Evolutionary conservation across 1,140 invertebrate genomes (phyloP).

Genomic region (Sipha flava): DNA sequence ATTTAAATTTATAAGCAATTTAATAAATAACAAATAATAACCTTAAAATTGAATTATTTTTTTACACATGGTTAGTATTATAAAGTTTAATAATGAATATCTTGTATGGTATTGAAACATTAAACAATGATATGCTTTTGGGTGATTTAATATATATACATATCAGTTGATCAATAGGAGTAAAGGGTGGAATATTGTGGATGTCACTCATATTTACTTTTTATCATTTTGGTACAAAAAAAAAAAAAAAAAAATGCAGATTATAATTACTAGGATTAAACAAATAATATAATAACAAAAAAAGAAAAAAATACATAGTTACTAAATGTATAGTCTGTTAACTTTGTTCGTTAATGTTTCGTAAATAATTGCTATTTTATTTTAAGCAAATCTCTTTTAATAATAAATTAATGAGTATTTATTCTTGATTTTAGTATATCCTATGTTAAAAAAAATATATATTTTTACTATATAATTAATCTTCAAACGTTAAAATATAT

Average conservation of each 20-base stretch:
- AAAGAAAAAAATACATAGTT: not conserved
- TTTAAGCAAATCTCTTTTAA: not conserved
- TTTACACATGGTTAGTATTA: not conserved
- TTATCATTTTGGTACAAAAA: not conserved
- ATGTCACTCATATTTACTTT: not conserved
- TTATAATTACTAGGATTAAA: not conserved
- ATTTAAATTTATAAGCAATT: not conserved
- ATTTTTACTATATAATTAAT: conserved; percentile 1
- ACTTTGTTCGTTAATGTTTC: conserved; percentile 13
- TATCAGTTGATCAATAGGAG: not conserved
- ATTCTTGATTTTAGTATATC: not conserved
- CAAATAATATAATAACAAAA: conserved; percentile 4
- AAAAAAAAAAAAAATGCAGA: not conserved
- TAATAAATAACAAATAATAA: conserved; percentile 23
- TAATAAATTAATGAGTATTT: not conserved
- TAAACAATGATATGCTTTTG: not conserved
- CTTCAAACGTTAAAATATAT: not conserved
- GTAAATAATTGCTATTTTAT: not conserved
- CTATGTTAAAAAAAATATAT: not conserved
- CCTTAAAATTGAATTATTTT: not conserved
- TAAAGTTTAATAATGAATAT: not conserved
- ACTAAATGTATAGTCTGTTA: conserved; percentile 1
- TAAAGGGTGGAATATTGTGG: not conserved
- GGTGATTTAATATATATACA: not conserved
- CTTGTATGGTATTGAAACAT: not conserved